Percentiles rank a stretch among this genome's conserved stretches.
Conservation (phyloP, 1,140 invertebrate species). For the Planococcus citri region DNA sequence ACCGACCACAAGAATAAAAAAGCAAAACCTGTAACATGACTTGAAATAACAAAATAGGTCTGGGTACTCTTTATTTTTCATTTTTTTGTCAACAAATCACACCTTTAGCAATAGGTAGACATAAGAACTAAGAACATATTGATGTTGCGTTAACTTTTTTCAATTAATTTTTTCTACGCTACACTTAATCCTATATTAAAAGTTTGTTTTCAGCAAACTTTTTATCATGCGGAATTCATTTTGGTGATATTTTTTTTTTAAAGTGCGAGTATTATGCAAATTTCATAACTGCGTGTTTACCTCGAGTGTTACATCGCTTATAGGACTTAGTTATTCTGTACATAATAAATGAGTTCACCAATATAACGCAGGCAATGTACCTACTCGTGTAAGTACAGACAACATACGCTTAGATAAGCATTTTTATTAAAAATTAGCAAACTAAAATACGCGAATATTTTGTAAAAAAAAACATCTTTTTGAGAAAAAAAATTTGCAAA, state of each 20-base stretch:
- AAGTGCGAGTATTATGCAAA: neutral
- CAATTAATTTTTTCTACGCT: no score
- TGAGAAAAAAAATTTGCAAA: neutral
- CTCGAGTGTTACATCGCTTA: neutral
- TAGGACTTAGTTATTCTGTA: neutral
- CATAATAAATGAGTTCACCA: neutral
- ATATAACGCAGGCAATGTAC: neutral
- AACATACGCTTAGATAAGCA: neutral
- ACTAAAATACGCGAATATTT: constrained; percentile 2
- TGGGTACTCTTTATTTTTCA: no score
- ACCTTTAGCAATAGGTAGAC: no score
- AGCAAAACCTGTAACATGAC: no score
- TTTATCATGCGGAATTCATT: neutral
- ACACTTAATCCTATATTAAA: no score
- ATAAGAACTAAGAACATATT: no score
- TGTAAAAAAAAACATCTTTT: neutral
- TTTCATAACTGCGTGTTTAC: neutral
- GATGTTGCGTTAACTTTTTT: no score
- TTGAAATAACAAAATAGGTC: no score
- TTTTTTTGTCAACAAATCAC: no score
- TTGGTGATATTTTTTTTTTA: neutral
- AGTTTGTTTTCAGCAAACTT: neutral
- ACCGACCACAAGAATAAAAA: no score
- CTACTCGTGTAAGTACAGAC: no score
- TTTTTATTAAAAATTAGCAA: neutral